Evolutionary conservation across 2,888 invertebrate genomes (phyloP).

Genomic region (Drosophila melanosoma): DNA sequence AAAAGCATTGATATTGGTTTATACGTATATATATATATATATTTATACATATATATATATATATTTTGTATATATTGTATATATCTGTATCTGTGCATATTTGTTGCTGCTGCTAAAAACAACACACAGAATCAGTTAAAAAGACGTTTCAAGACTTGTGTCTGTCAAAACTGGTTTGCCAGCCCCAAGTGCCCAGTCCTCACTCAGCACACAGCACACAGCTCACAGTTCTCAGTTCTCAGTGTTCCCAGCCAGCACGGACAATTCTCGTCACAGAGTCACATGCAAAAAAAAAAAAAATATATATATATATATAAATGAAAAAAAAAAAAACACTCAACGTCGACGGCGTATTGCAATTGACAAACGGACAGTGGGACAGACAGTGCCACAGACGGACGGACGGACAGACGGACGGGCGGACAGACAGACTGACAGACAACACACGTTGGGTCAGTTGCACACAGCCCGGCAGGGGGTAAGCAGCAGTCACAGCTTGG

Average conservation of each 20-base stretch:
- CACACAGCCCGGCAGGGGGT: slow-evolving; percentile 69
- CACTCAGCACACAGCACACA: slow-evolving; percentile 37
- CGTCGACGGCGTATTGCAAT: slow-evolving; percentile 73
- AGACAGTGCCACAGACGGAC: slow-evolving; percentile 29
- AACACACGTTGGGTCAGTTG: slow-evolving; percentile 78
- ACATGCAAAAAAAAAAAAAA: slow-evolving; percentile 66
- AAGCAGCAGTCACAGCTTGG: slow-evolving; percentile 67
- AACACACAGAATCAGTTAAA: slow-evolving; percentile 77
- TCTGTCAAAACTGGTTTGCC: slow-evolving; percentile 79
- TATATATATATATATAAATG: slow-evolving; percentile 20
- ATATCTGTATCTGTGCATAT: slow-evolving; percentile 71
- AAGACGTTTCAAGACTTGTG: slow-evolving; percentile 80
- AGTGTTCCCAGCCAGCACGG: slow-evolving; percentile 71
- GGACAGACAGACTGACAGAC: slow-evolving; percentile 39
- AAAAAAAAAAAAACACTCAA: slow-evolving; percentile 37
- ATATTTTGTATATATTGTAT: slow-evolving; percentile 13
- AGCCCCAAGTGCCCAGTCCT: slow-evolving; percentile 61
- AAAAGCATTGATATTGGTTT: slow-evolving; percentile 38
- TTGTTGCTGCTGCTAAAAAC: slow-evolving; percentile 70
- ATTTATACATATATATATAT: slow-evolving; percentile 12
- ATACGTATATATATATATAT: slow-evolving; percentile 19
- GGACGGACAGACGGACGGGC: slow-evolving; percentile 32
- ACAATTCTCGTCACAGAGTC: slow-evolving; percentile 76
- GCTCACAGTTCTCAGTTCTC: slow-evolving; percentile 20
- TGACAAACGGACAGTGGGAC: slow-evolving; percentile 71